phyloP scores from a whole-genome alignment of 2,113 vertebrate species.

The Xiphias gladius region DNA sequence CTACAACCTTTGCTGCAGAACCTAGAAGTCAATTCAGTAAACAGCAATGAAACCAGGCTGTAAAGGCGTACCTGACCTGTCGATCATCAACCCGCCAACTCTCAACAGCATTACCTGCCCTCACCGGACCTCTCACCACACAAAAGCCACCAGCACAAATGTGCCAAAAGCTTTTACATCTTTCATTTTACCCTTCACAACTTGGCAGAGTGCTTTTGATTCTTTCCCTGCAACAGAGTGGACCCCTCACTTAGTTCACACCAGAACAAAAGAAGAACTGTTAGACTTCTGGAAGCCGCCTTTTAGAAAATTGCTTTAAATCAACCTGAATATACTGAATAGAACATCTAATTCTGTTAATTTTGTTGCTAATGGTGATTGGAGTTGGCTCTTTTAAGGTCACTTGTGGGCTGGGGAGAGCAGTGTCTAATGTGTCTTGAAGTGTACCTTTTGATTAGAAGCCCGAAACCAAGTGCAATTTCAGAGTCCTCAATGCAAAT shows the following conservation, averaged over 20 bases:
- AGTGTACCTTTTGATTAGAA: conserved; percentile 57
- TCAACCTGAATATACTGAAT: conserved; percentile 9
- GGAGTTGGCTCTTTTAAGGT: conserved; percentile 41
- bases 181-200: conserved; percentile 19
- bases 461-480: conserved; percentile 22
- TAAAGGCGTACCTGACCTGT: neutral
- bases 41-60: neutral
- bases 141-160: conserved; percentile 2
- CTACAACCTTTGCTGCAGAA: too few species aligned
- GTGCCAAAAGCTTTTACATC: neutral
- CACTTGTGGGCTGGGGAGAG: conserved; percentile 10
- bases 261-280: conserved; percentile 31
- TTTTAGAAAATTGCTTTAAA: conserved; percentile 48
- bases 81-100: neutral
- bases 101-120: neutral
- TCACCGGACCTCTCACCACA: neutral
- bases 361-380: conserved; percentile 26
- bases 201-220: neutral
- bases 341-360: conserved; percentile 3
- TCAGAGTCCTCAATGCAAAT: conserved; percentile 37
- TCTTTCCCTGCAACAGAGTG: neutral
- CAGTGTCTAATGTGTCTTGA: neutral
- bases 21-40: too few species aligned
- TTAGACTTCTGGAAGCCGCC: neutral
- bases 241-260: conserved; percentile 16